Conservation (phyloP, 2,888 invertebrate species). For the Drosophila borealis region DNA sequence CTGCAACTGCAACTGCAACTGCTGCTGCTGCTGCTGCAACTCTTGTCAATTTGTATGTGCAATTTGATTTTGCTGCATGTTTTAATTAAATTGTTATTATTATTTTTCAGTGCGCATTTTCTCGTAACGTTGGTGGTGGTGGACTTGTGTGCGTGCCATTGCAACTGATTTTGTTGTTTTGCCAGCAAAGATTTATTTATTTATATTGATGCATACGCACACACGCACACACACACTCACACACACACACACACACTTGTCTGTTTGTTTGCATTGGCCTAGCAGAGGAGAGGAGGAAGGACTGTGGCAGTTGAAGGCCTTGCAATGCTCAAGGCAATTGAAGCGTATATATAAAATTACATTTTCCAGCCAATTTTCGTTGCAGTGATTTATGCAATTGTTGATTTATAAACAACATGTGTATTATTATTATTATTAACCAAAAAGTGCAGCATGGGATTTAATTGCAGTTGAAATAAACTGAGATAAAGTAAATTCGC, state of each 20-base stretch:
- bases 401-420: conserved; percentile 78
- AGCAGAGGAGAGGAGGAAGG: neutral
- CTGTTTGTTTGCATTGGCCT: conserved; percentile 61
- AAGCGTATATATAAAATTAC: conserved; percentile 72
- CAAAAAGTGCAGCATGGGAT: conserved; percentile 58
- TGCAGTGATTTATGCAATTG: conserved; percentile 71
- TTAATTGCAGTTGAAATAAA: conserved; percentile 59
- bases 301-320: conserved; percentile 16
- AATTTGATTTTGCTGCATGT: conserved; percentile 72
- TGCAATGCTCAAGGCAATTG: conserved; percentile 76
- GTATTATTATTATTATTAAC: conserved; percentile 71
- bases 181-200: conserved; percentile 79
- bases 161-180: conserved; percentile 79
- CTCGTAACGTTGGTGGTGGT: conserved; percentile 20
- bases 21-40: conserved; percentile 23
- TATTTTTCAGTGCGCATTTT: conserved; percentile 61
- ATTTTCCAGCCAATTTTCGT: conserved; percentile 58
- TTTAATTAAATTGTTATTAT: conserved; percentile 77
- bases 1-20: conserved; percentile 32
- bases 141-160: conserved; percentile 62
- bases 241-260: conserved; percentile 11
- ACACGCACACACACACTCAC: conserved; percentile 8
- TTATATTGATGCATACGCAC: conserved; percentile 68
- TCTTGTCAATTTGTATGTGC: conserved; percentile 42
- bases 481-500: conserved; percentile 36